Evolutionary conservation across 2,888 invertebrate species (phyloP).

Genomic region (Andricus quercusramuli): DNA sequence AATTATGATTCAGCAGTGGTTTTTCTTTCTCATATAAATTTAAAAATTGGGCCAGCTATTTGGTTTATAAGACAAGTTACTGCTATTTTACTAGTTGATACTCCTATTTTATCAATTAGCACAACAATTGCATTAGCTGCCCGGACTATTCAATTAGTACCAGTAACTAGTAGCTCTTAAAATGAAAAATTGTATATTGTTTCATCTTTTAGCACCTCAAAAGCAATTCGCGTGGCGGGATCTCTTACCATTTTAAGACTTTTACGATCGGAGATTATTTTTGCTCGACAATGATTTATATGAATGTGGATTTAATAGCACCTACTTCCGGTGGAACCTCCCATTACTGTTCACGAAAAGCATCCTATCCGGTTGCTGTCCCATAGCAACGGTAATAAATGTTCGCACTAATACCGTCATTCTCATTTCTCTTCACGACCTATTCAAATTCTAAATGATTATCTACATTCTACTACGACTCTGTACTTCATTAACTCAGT

Average conservation of each 20-base stretch:
- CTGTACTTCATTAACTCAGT: not conserved
- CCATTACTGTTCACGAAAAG: not conserved
- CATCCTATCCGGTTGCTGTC: not conserved
- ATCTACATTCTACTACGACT: not conserved
- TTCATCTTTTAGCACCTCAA: too few relatives aligned
- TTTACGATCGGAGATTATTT: constrained; percentile 41
- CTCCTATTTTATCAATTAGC: too few relatives aligned
- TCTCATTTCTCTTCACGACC: not conserved
- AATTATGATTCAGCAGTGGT: rapidly evolving
- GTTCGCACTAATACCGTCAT: not conserved
- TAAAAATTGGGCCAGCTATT: too few relatives aligned
- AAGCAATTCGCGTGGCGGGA: too few relatives aligned
- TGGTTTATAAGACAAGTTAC: too few relatives aligned
- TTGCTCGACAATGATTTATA: constrained; percentile 50
- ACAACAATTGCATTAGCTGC: too few relatives aligned
- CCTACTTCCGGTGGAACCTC: not conserved
- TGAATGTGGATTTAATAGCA: constrained; percentile 28
- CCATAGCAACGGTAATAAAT: constrained; percentile 16
- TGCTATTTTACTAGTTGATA: too few relatives aligned
- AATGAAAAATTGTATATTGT: too few relatives aligned
- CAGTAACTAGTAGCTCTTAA: too few relatives aligned
- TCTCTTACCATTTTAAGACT: too few relatives aligned
- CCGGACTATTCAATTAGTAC: too few relatives aligned
- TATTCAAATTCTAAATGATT: not conserved
- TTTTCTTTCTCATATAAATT: too few relatives aligned